Base-by-base conservation (phyloP, 1,140 invertebrate genomes). In the Eulimnadia texana region DNA sequence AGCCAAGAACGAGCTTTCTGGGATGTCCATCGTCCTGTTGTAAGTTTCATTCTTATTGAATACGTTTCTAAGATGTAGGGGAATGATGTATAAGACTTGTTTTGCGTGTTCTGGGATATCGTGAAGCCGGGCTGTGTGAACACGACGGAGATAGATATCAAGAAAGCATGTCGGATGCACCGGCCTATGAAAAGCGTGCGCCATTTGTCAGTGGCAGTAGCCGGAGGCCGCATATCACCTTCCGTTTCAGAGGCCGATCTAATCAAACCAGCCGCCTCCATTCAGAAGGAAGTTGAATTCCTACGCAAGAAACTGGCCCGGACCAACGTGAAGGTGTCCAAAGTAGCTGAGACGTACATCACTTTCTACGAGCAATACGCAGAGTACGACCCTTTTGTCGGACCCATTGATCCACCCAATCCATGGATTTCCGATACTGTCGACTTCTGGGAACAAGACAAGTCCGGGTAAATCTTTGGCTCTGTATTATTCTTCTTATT, bases 1-100 rank as follows among this genome's bases (percentile, higher is more conserved):
- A 97, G 93, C 70, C 97, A 99, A 74, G 97, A 99, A 74, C 77
- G 96, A 69, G 96, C 95, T 0, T 99, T 99, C 73, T 99, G 97
- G 97, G 96, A 99, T 74, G 93, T 99, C 0, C 94, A 99, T 73
- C 78, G 96, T 70, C 97, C 96, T 27, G 94, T 98, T 83, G 88
- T 90, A 77, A 77, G 74, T 72, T 55, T 47, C 54, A 51, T 20
- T 42, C 27, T 3, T 1, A 53, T 24, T 42, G 6, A 42, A n/a
- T n/a, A n/a, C n/a, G n/a, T n/a, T n/a, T n/a, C n/a, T n/a, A n/a
- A n/a, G n/a, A n/a, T n/a, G n/a, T n/a, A n/a, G n/a, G n/a, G n/a
- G n/a, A n/a, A n/a, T n/a, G n/a, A n/a, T n/a, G n/a, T n/a, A n/a
- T n/a, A n/a, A n/a, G n/a, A n/a, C n/a, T n/a, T n/a, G n/a, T n/a